Percentiles rank a stretch among this genome's conserved stretches.
Conservation (phyloP, 2,113 vertebrate genomes). For the Pristiophorus japonicus region DNA sequence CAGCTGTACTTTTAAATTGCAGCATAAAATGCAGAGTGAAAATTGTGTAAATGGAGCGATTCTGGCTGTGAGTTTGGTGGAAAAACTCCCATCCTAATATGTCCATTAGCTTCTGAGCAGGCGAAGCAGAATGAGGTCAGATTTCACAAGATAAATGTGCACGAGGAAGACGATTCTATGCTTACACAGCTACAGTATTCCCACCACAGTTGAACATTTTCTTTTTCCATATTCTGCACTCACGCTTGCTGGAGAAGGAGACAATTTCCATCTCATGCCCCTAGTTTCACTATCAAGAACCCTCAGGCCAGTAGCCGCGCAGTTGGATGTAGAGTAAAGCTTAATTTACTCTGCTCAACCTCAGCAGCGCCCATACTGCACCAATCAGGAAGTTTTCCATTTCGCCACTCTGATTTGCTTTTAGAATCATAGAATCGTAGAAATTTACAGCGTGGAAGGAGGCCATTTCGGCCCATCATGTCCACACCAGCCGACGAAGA, state of each 20-base stretch:
- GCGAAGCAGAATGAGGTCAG: not conserved
- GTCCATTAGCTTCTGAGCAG: not conserved
- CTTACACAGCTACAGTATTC: not conserved
- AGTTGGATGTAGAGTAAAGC: not conserved
- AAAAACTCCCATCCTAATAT: not conserved
- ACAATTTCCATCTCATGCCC: not conserved
- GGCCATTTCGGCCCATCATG: too few relatives aligned
- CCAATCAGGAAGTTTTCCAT: not conserved
- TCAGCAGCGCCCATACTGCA: not conserved
- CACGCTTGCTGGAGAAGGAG: not conserved
- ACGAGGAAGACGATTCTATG: not conserved
- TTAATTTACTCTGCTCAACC: not conserved
- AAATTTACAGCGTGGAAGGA: too few relatives aligned
- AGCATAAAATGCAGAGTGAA: not conserved
- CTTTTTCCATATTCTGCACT: not conserved
- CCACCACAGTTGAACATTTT: not conserved
- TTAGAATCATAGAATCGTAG: too few relatives aligned
- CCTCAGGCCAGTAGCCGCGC: not conserved
- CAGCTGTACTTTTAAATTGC: not conserved
- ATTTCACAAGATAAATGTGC: not conserved
- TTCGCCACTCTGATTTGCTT: too few relatives aligned
- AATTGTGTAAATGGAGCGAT: not conserved
- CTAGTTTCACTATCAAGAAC: not conserved
- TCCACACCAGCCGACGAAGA: too few relatives aligned
- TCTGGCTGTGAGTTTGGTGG: not conserved